Evolutionary conservation across 2,888 invertebrate species (phyloP), one percentile per base, ranked within the genome.

Genomic region (Aphidius colemani): DNA sequence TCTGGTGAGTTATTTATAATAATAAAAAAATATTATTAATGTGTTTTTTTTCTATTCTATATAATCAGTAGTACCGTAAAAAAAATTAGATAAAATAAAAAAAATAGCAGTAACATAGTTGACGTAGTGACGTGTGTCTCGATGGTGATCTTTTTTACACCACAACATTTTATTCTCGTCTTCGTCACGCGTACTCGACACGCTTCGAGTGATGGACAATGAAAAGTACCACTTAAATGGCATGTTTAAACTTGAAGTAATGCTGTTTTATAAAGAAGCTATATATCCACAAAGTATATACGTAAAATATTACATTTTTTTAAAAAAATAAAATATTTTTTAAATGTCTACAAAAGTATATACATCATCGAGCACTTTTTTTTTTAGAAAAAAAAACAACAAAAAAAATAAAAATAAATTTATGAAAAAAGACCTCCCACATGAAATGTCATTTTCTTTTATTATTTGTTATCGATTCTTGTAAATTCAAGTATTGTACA

Each of bases 1-100:
- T 78, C 79, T 72, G 82, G 82, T 81, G 66, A 79, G 79, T 74
- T 61, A 63, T 59, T 66, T 9, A 55, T 53, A 58, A 43, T n/a
- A 48, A 43, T 40, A 30, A 18, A 18, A 1, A 18, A 18, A 18
- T 2, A 18, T 18, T 18, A 18, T 43, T 60, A 10, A 9, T 7
- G 13, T 43, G 8, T 8, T 43, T 43, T 13, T 11, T 41, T 6
- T 48, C 7, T 6, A 56, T 8, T 45, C 7, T 10, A 8, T 10
- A 30, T 44, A 45, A 56, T 56, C 13, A 55, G 18, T 18, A 44
- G 43, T 55, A 9, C 8, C 55, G 11, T 53, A 10, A 18, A 53
- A 51, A 30, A 5, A 5, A 30, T 30, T 30, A 30, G 5, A 30
- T 30, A 30, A 30, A 30, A 30, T 30, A 30, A 30, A 30, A 30